phyloP scores from a whole-genome alignment of 2,797 vertebrate genomes.

The Rallus crepitans region DNA sequence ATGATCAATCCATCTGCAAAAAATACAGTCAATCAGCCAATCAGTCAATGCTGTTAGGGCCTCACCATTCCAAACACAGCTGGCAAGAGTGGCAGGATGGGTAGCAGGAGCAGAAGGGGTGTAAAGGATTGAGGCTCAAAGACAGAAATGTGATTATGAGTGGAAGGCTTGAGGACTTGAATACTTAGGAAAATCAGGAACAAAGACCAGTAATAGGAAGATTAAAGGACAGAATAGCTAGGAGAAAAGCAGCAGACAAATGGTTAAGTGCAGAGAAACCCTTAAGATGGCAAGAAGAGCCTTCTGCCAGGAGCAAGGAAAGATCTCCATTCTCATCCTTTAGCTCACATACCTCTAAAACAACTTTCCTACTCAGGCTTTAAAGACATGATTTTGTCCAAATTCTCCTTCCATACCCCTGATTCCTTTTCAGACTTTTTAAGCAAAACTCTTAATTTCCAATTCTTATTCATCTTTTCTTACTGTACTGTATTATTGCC shows the following conservation, averaged over 20 bases:
- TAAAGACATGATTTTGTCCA: neutral
- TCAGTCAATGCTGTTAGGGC: neutral
- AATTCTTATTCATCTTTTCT: neutral
- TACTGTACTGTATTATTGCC: neutral
- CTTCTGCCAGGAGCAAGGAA: neutral
- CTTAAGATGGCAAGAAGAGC: neutral
- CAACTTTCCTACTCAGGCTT: neutral
- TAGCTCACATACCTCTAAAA: neutral
- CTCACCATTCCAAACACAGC: neutral
- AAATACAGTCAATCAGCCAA: neutral
- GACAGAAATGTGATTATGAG: neutral
- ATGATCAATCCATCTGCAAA: neutral
- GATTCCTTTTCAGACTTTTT: neutral
- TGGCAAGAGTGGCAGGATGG: neutral
- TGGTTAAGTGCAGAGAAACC: neutral
- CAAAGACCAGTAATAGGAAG: neutral
- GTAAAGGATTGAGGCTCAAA: neutral
- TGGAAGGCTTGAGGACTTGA: neutral
- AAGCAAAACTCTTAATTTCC: neutral
- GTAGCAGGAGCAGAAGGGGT: neutral
- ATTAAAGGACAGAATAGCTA: neutral
- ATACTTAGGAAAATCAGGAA: neutral
- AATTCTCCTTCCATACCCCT: neutral
- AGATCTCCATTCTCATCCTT: neutral
- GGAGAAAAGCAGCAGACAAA: neutral